phyloP scores from a whole-genome alignment of 2,113 vertebrate species.

The Pedionomus torquatus region DNA sequence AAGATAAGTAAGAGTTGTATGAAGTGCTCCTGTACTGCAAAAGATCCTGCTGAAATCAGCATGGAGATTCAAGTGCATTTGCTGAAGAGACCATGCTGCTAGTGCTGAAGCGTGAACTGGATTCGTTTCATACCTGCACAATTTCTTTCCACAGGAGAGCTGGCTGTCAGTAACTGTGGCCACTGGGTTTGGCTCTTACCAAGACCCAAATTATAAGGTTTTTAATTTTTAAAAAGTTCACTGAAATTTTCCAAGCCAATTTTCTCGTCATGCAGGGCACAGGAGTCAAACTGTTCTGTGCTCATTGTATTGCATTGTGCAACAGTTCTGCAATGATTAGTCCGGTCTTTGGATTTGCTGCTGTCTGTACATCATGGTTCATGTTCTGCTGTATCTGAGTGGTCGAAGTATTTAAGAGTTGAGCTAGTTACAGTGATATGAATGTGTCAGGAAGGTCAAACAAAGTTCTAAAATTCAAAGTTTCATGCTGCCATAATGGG shows the following conservation, averaged over 20 bases:
- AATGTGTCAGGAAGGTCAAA: background rate
- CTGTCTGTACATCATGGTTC: background rate
- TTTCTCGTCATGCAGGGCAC: background rate
- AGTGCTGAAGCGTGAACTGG: background rate
- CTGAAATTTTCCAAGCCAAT: background rate
- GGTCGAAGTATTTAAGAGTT: background rate
- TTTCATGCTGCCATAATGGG: background rate
- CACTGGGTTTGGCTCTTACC: background rate
- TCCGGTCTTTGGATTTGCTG: background rate
- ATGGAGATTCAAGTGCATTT: conserved; percentile 11
- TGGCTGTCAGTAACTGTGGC: background rate
- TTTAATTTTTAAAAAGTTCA: background rate
- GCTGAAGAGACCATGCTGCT: conserved; percentile 14
- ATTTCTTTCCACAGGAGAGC: background rate
- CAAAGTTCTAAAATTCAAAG: background rate
- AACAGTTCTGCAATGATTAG: background rate
- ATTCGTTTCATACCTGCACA: background rate
- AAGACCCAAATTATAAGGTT: background rate
- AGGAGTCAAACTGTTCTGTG: background rate
- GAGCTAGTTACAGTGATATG: background rate
- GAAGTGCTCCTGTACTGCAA: background rate
- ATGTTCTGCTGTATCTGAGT: background rate
- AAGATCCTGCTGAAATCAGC: background rate
- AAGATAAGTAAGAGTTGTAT: background rate
- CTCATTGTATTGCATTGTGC: fast-evolving